Base-by-base conservation (phyloP, 2,113 vertebrate species). In the Podarcis cretensis region DNA sequence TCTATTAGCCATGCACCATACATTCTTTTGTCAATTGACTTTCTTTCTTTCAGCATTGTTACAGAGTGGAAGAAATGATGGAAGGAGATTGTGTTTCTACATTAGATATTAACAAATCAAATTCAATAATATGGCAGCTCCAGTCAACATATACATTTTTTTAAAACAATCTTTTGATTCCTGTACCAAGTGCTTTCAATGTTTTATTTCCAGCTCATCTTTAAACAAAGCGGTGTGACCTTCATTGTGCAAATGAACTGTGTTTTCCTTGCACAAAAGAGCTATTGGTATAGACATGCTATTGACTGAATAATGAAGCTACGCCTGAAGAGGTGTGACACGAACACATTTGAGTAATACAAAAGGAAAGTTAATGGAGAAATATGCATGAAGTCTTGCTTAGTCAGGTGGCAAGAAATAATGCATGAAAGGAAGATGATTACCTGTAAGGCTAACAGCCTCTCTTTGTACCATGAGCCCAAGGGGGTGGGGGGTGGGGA, bases 351-450 rank as follows among this genome's bases (percentile, higher is more conserved):
- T 65, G 27, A 91, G 77, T 3, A 81, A 89, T 75, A 80, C 21
- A 89, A 85, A 93, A 90, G 48, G 66, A 83, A 92, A 89, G 3
- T 59, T 92, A 88, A 86, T 87, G 48, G 35, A 78, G n/a, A 3
- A 88, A 90, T 87, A 87, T 71, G 43, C 89, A 90, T 63, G 43
- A 32, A 83, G 84, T 37, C 75, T 73, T 83, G 71, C 57, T 86
- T 90, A 90, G 85, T 90, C 79, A 86, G 80, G 89, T 90, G 89
- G 73, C 65, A 90, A 87, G 73, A n/a, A 83, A 83, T 43, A 90
- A 71, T 82, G 23, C 91, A 48, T 87, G 59, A 77, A 74, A 93
- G 48, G 85, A 90, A 80, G 14, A 77, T 88, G 84, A 91, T 23
- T 91, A 91, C 77, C 37, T 92, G 25, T 40, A 92, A 93, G 1